A percentile compares a stretch with the other conserved stretches of the same genome.
These are phyloP conservation scores for Julus scanicus DNA, from an alignment of 2,888 invertebrate species.

Conservation along the genomic window DNA sequence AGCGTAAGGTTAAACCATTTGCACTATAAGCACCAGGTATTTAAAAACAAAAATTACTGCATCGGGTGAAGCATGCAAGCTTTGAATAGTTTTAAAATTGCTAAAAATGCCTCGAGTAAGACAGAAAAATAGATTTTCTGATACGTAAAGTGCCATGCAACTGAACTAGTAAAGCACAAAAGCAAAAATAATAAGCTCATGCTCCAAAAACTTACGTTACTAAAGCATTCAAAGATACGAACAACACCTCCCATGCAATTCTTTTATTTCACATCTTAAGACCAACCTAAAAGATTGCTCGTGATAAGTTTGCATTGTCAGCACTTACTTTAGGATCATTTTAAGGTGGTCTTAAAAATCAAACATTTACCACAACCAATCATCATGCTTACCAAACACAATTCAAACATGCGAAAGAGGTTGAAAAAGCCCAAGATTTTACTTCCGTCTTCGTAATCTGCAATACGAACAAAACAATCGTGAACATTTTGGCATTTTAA, in stretches of 20 bases:
- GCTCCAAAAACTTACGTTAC: neutral
- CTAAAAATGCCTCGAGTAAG: neutral
- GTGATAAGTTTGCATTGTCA: too few relatives aligned
- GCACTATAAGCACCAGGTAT: neutral
- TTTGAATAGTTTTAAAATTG: neutral
- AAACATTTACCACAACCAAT: neutral
- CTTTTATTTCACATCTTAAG: neutral
- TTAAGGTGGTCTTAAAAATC: too few relatives aligned
- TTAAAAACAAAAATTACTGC: neutral
- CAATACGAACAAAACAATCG: neutral
- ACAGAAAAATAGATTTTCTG: neutral
- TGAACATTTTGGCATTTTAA: slow-evolving; percentile 24
- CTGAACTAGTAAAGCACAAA: neutral
- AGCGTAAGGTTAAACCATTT: neutral
- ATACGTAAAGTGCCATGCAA: neutral
- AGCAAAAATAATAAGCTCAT: neutral
- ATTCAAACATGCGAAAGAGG: neutral
- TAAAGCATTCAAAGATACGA: neutral
- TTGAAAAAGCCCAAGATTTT: neutral
- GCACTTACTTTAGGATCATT: too few relatives aligned
- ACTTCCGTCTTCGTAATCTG: neutral
- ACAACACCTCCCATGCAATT: neutral
- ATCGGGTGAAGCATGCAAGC: neutral
- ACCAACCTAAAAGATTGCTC: neutral
- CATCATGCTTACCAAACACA: neutral